Evolutionary conservation across 2,888 invertebrate species (phyloP), one percentile per base, ranked within the genome.

Genomic region (Criorhina ranunculi): DNA sequence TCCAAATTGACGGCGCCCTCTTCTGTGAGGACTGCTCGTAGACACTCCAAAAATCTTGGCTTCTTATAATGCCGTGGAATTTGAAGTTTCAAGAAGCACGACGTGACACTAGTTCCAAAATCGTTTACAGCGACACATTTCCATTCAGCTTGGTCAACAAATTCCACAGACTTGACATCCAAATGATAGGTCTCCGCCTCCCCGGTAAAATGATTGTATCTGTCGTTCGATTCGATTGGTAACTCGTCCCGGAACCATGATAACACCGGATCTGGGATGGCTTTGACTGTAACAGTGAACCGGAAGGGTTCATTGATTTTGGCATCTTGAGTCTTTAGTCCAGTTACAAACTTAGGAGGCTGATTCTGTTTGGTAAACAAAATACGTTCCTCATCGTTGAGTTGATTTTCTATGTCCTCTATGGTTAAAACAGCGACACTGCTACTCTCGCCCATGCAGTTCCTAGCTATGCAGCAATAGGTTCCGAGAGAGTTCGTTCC

Each of bases 181-280:
- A 98, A 93, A 89, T 94, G 94, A 90, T 95, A 96, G 12, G 93
- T 92, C 17, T 96, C 96, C 46, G 95, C 93, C 24, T 95, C 94
- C 89, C 96, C 96, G 69, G 93, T 93, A 64, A 93, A 93, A 49
- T 95, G 93, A 86, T 94, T 93, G 89, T 96, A 97, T 57, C 95
- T 95, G n/a, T 94, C 94, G 81, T 93, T 93, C 0, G 93, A 91
- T 86, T 96, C 95, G 11, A 97, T 93, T 0, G 95, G 95, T 88
- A 96, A 94, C 89, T 97, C 97, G 90, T 98, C 97, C 88, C 96
- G 94, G 90, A 95, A 98, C 98, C 98, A 98, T 3, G 95, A 93
- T 42, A 98, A 93, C 55, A 94, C 94, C 7, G 98, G 97, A 89
- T 96, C 95, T 17, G 98, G 96, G 17, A 95, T 94, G 80, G 96